Conservation (phyloP, 1,140 invertebrate species). For the Anoplophora glabripennis region DNA sequence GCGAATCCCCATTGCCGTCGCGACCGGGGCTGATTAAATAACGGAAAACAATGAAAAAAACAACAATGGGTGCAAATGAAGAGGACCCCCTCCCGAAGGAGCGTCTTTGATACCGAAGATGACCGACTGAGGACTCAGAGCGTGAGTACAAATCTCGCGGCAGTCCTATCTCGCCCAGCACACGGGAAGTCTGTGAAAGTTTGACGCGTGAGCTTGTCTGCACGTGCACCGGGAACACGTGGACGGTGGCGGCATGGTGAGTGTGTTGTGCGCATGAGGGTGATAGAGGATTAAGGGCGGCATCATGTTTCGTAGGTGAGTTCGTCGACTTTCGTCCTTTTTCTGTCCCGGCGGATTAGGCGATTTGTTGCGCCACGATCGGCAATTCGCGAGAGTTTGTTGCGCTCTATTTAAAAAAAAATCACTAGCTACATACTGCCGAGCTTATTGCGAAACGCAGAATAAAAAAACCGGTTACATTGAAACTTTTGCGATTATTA, state of each 20-base stretch:
- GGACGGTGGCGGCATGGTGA: conserved; percentile 26
- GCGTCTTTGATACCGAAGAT: conserved; percentile 43
- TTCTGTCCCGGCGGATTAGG: no score
- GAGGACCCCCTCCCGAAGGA: conserved; percentile 34
- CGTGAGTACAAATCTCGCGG: conserved; percentile 34
- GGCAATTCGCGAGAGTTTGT: no score
- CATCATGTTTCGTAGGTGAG: conserved; percentile 29
- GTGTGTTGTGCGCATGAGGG: conserved; percentile 30
- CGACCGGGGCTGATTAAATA: background rate
- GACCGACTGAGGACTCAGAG: conserved; percentile 37
- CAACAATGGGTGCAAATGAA: conserved; percentile 21
- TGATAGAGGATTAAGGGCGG: conserved; percentile 23
- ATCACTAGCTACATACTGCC: no score
- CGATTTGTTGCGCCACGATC: no score
- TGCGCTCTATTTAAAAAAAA: no score
- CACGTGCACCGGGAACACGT: conserved; percentile 28
- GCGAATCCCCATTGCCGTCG: background rate
- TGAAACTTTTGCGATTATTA: no score
- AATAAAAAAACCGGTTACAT: no score
- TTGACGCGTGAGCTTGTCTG: conserved; percentile 27
- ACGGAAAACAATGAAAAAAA: conserved; percentile 14
- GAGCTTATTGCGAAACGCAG: no score
- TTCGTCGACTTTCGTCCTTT: conserved; percentile 1
- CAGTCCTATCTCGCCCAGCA: conserved; percentile 39
- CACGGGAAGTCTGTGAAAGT: conserved; percentile 33